These are phyloP conservation scores for Argopecten irradians DNA, from an alignment of 1,140 invertebrate genomes.

Conservation along the genomic window DNA sequence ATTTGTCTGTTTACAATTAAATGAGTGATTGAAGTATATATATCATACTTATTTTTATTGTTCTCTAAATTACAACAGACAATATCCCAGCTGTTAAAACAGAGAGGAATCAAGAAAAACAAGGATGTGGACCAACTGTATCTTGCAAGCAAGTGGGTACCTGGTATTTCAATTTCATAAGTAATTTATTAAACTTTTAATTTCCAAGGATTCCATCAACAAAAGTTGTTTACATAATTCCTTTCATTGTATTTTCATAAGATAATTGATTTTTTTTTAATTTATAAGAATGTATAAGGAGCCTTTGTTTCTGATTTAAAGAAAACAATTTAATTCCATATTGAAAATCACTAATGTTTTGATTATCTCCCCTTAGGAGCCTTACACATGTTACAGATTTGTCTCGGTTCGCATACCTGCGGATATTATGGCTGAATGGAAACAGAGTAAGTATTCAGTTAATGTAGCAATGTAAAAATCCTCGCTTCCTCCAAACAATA, in stretches of 20 bases:
- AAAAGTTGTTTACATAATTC: background rate
- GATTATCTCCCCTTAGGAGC: conserved; percentile 56
- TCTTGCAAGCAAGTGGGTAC: conserved; percentile 64
- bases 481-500: no score
- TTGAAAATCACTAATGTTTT: background rate
- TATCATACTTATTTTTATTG: background rate
- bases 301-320: background rate
- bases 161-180: background rate
- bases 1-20: no score
- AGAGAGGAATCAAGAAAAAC: conserved; percentile 66
- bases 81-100: conserved; percentile 57
- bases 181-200: background rate
- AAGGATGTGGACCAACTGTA: conserved; percentile 72
- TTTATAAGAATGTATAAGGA: background rate
- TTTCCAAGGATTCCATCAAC: background rate
- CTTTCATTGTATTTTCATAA: background rate
- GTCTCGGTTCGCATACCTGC: conserved; percentile 64
- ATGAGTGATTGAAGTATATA: no score
- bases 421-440: conserved; percentile 70
- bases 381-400: conserved; percentile 64
- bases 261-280: background rate
- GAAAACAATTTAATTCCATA: background rate
- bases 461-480: no score
- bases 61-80: conserved; percentile 42
- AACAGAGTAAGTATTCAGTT: conserved; percentile 63